phyloP scores from a whole-genome alignment of 37 sponge, comb jelly and placozoan species.

The Chondrosia reniformis region DNA sequence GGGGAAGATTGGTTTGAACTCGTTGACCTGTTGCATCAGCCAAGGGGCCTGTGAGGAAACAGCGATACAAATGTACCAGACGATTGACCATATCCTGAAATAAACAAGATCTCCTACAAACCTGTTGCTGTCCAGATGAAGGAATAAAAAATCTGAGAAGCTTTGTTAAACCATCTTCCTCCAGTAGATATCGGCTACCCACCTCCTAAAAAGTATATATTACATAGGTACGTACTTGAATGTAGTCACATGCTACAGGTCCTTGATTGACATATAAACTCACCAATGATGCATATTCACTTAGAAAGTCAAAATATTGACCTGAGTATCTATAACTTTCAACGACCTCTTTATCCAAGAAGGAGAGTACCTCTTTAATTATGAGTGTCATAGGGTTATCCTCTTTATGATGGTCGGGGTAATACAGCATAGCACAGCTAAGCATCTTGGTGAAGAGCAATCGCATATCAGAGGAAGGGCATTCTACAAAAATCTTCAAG shows the following conservation, averaged over 20 bases:
- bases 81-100: no score
- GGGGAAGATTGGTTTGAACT: background rate
- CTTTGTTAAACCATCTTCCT: conserved; percentile 50
- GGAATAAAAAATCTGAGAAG: conserved; percentile 53
- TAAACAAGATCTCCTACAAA: background rate
- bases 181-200: conserved; percentile 45
- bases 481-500: conserved; percentile 46
- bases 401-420: conserved; percentile 19
- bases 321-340: conserved; percentile 53
- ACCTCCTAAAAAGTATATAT: conserved; percentile 10
- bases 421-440: background rate
- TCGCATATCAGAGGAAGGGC: background rate
- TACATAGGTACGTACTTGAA: background rate
- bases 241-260: background rate
- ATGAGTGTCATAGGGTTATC: conserved; percentile 33
- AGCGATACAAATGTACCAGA: no score
- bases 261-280: background rate
- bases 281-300: background rate
- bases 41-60: background rate
- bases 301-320: conserved; percentile 66
- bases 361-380: conserved; percentile 36
- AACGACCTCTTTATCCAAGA: conserved; percentile 67
- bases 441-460: background rate
- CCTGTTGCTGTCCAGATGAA: conserved; percentile 21
- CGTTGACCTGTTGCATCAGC: background rate